Conservation (phyloP, 2,113 vertebrate genomes). For the Hyla sarda region DNA sequence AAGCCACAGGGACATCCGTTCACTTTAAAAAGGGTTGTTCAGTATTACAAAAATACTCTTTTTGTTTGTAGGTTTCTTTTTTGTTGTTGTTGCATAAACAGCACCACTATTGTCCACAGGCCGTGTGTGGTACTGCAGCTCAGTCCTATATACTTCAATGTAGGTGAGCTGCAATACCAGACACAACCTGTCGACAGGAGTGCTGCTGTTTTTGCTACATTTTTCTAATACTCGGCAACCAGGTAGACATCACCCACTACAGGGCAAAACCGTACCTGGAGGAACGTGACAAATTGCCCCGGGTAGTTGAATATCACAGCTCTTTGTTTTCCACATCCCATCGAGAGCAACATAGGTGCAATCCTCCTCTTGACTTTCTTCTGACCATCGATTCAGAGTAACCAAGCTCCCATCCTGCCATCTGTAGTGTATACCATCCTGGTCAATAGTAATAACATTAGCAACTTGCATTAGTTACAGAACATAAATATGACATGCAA, state of each 20-base stretch:
- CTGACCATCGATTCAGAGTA: slow-evolving; percentile 86
- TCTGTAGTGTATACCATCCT: slow-evolving; percentile 86
- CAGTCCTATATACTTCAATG: no score
- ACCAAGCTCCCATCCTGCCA: slow-evolving; percentile 89
- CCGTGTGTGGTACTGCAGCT: no score
- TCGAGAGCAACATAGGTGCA: slow-evolving; percentile 89
- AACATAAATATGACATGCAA: background rate
- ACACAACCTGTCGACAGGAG: no score
- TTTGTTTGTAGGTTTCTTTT: no score
- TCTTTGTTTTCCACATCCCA: slow-evolving; percentile 90
- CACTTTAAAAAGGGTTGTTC: no score
- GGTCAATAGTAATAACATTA: background rate
- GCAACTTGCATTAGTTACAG: background rate
- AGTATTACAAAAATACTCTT: no score
- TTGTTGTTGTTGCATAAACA: no score
- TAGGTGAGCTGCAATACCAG: no score
- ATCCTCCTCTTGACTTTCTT: slow-evolving; percentile 72
- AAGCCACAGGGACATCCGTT: no score
- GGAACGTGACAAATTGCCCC: slow-evolving; percentile 88
- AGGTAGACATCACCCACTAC: background rate
- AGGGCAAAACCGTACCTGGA: slow-evolving; percentile 70
- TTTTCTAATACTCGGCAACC: no score
- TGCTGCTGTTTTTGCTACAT: no score
- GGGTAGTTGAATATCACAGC: slow-evolving; percentile 76
- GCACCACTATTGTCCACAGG: no score